Evolutionary conservation across 2,888 invertebrate species (phyloP).

Genomic region (Eretmocerus hayati): DNA sequence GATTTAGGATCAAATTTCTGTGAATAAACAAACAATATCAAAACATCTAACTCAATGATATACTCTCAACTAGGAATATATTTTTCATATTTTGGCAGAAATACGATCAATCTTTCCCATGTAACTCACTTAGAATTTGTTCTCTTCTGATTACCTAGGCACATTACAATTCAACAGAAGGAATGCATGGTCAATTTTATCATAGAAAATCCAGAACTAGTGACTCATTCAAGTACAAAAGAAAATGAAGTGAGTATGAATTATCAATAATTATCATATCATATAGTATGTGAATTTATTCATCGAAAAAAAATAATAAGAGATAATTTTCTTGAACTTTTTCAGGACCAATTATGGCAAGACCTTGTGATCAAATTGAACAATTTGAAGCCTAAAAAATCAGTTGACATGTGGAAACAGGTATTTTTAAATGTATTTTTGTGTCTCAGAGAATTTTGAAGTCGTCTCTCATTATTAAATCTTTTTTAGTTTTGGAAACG

Average conservation of each 20-base stretch:
- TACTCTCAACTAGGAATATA: too few species aligned
- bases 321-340: too few species aligned
- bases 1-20: too few species aligned
- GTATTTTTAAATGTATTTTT: conserved; percentile 4
- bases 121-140: not conserved
- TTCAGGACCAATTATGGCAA: conserved; percentile 9
- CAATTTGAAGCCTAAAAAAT: conserved; percentile 8
- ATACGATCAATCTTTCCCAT: too few species aligned
- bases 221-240: conserved; percentile 6
- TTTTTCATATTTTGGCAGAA: too few species aligned
- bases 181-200: conserved; percentile 4
- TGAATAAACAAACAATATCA: too few species aligned
- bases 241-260: conserved; percentile 9
- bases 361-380: conserved; percentile 5
- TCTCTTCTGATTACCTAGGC: not conserved
- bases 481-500: conserved; percentile 8
- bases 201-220: conserved; percentile 13
- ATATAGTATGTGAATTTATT: not conserved
- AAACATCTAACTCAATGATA: too few species aligned
- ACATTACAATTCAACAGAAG: conserved; percentile 6
- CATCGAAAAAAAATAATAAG: not conserved
- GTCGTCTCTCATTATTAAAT: not conserved
- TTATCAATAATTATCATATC: not conserved
- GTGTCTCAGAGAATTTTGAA: not conserved
- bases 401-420: conserved; percentile 5